Base-by-base conservation (phyloP, 1,140 invertebrate species). In the Gryon sp. region DNA sequence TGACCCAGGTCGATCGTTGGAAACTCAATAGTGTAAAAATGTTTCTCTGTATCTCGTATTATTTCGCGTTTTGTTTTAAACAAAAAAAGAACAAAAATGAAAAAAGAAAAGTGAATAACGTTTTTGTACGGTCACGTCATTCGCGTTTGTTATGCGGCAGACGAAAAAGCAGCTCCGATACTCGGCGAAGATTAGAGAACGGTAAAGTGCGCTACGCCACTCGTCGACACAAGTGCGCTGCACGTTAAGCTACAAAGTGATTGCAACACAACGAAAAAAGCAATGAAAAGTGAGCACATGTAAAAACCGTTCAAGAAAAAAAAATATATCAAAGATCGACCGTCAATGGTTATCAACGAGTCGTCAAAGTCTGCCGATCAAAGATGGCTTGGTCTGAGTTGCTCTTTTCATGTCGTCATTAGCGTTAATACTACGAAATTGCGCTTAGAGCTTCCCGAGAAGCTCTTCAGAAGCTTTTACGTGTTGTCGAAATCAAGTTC, bases 171-270 rank as follows among this genome's bases (percentile, higher is more conserved):
- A 16, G 40, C 55, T 57, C 40, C 55, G 57, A 53, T 53, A 40
- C 43, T 72, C 40, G 28, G 32, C 24, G 9, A 11, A 73, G 69
- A 73, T 73, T 73, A 73, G 32, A 73, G 69, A 55, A 63, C 18
- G 41, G n/a, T 12, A 73, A 73, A 73, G 30, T 53, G 20, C 55
- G 15, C 34, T 14, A 9, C 19, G 28, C 36, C 43, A 57, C 69
- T 52, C 16, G 52, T 48, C 40, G 38, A 4, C n/a, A 55, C 41
- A 69, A 57, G 65, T 50, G 32, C n/a, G n/a, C n/a, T n/a, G 15
- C 16, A 19, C 41, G 30, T 36, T 22, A 22, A 32, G 28, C 43
- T 57, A 69, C 65, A 69, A 69, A 69, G 65, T 41, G 50, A 57
- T 34, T 57, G 43, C 52, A 22, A 14, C 19, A 26, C 15, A 22